A percentile compares a stretch with the other conserved stretches of the same genome.
phyloP scores from a whole-genome alignment of 2,113 vertebrate genomes.

The Melanerpes formicivorus region DNA sequence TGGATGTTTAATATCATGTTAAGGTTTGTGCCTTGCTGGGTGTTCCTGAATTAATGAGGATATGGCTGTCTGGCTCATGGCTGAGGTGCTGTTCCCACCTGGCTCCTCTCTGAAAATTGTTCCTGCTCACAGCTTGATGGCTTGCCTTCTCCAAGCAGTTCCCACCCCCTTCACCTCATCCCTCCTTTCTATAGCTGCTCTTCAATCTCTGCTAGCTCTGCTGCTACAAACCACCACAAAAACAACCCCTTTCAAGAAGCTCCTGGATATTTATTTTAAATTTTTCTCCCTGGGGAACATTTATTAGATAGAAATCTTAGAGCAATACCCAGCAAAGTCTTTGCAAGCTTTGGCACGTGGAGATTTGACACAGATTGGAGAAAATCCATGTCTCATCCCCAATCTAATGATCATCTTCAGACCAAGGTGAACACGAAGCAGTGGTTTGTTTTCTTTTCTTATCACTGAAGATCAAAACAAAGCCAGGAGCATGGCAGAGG shows the following conservation, averaged over 20 bases:
- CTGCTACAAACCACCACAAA: background rate
- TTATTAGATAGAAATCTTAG: background rate
- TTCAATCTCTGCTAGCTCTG: background rate
- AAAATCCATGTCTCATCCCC: background rate
- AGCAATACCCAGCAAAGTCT: background rate
- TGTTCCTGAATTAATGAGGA: background rate
- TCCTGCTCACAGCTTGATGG: background rate
- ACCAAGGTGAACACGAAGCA: background rate
- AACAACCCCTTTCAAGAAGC: background rate
- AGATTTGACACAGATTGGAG: background rate
- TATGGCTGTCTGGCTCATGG: background rate
- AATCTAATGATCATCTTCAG: background rate
- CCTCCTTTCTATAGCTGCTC: background rate
- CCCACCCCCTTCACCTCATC: too few relatives aligned
- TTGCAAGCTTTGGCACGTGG: background rate
- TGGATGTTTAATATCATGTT: accelerated
- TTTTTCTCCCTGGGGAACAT: background rate
- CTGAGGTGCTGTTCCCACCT: background rate
- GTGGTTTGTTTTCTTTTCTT: background rate
- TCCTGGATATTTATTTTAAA: background rate
- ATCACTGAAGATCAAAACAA: background rate
- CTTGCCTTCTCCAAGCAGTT: background rate
- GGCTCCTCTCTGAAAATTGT: background rate
- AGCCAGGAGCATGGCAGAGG: background rate
- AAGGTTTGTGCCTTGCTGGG: background rate